A percentile compares a stretch with the other conserved stretches of the same genome.
Conservation (phyloP, 2,797 vertebrate species). For the Ambastaia sidthimunki region DNA sequence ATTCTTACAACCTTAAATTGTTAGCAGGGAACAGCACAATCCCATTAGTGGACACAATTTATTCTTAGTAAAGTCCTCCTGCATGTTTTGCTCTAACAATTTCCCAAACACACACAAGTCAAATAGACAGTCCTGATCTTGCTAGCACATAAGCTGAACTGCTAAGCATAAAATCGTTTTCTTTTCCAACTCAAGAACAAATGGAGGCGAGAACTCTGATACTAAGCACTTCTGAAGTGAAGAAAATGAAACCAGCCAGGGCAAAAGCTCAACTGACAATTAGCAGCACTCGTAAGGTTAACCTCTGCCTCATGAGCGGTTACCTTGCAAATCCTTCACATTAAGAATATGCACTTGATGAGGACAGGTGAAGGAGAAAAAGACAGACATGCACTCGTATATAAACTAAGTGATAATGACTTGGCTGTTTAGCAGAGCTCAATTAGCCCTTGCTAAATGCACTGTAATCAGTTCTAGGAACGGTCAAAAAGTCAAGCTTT, state of each 20-base stretch:
- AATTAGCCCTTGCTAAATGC: neutral
- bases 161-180: too few species aligned
- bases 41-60: neutral
- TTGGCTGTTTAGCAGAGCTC: neutral
- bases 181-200: too few species aligned
- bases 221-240: constrained; percentile 13
- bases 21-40: too few species aligned
- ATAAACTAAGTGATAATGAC: neutral
- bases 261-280: constrained; percentile 22
- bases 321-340: constrained; percentile 9
- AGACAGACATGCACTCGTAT: constrained; percentile 7
- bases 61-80: too few species aligned
- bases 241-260: neutral
- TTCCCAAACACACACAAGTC: neutral
- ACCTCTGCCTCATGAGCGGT: constrained; percentile 20
- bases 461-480: neutral
- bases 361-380: constrained; percentile 30
- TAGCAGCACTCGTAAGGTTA: constrained; percentile 23
- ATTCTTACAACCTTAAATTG: too few species aligned
- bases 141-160: neutral
- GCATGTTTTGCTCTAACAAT: neutral
- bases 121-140: neutral
- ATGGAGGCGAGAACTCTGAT: neutral
- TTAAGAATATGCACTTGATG: neutral
- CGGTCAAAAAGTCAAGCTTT: too few species aligned